phyloP scores from a whole-genome alignment of 2,797 vertebrate genomes.

The Xenopus petersii region DNA sequence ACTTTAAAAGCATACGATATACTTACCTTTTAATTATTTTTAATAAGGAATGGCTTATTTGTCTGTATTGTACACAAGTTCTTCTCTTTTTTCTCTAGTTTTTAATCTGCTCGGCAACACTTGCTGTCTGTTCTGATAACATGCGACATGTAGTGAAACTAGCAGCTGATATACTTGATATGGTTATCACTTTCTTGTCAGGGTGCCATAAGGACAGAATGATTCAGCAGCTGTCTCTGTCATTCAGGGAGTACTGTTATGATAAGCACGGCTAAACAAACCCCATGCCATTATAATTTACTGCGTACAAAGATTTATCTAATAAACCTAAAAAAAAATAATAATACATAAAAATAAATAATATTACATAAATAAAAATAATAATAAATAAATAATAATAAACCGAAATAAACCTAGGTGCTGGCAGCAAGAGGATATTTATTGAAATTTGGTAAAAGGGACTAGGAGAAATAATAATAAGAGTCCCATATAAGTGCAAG shows the following conservation, averaged over 20 bases:
- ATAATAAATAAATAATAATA: no score
- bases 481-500: no score
- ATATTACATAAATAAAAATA: no score
- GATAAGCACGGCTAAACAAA: conserved; percentile 2
- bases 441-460: no score
- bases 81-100: neutral
- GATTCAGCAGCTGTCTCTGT: conserved; percentile 17
- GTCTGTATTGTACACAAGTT: neutral
- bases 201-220: conserved; percentile 19
- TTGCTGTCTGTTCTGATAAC: neutral
- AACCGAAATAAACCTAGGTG: no score
- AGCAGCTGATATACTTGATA: conserved; percentile 34
- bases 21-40: conserved; percentile 9
- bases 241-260: conserved; percentile 9
- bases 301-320: no score
- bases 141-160: neutral
- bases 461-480: no score
- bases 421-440: no score
- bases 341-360: no score
- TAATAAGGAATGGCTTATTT: neutral
- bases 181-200: conserved; percentile 24
- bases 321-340: no score
- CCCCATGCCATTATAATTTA: neutral
- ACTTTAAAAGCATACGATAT: neutral
- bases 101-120: conserved; percentile 3